Evolutionary conservation across 2,797 vertebrate species (phyloP), one percentile per base, ranked within the genome.

Genomic region (Spatula versicolor): DNA sequence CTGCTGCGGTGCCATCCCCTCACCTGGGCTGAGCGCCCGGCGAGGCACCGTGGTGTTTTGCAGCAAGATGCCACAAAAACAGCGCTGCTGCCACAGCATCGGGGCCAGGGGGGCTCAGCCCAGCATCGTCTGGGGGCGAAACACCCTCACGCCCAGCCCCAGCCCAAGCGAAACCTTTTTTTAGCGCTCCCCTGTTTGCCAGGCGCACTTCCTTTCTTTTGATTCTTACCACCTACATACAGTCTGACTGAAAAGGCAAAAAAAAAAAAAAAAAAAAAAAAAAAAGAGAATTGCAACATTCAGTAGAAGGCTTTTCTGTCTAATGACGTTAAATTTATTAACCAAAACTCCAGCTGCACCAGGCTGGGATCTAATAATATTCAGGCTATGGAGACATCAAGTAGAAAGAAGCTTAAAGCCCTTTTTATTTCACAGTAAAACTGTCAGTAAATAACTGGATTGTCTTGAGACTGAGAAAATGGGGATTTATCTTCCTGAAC

Each of bases 371-470:
- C 95, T 97, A 97, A 97, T 97, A 96, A 97, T 94, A 96, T 96
- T 97, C 96, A 95, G 93, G 92, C 94, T 97, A 94, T 94, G 93
- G 95, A 96, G 94, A 95, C 87, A 90, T 91, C 81, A 92, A 95
- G 94, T 96, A 95, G 86, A 96, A 96, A 96, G 93, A 91, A 93
- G 95, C 93, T 95, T 96, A 95, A 96, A 96, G 96, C 90, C 94
- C 94, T 96, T 93, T 95, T 92, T 96, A 95, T 94, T 95, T 94
- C 92, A 91, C 93, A 92, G 95, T 93, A 96, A 96, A 96, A 96
- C 95, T 96, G 92, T 96, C 95, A 96, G 96, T 94, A 95, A 96
- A 97, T 96, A 96, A 95, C 96, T 95, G 95, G 97, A 95, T 97
- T 95, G 95, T 95, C 93, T 97, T 93, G 95, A 96, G 95, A 97